Evolutionary conservation across 1,140 invertebrate genomes (phyloP), one percentile per base, ranked within the genome.

Genomic region (Drosophila ogumai): DNA sequence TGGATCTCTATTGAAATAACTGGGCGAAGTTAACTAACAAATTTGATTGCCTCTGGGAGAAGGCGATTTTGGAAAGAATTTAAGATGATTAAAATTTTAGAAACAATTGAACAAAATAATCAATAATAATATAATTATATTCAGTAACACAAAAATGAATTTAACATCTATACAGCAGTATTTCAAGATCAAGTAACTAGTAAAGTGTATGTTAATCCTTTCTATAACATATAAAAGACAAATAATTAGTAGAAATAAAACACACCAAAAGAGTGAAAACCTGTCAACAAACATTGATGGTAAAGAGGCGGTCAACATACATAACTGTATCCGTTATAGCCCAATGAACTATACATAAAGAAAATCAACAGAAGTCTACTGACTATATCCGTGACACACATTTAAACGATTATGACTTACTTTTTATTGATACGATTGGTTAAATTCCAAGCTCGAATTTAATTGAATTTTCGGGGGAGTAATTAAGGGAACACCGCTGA

Each of bases 381-480:
- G 36, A 68, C 36, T 12, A 32, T n/a, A 67, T 64, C 66, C 66
- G 46, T 68, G 59, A 68, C 65, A 68, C n/a, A 68, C 31, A 40
- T 57, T 38, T 36, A 13, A 34, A 13, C 31, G 6, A 34, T 22
- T 32, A 15, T 36, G 50, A 15, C 17, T 54, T 36, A 54, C 32
- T 54, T 54, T 46, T 44, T 50, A 43, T 17, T 68, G 57, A 76
- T 72, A 47, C 71, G 72, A 82, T 76, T 82, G 78, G 57, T 56
- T 64, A 36, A 79, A 56, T 71, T 64, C 54, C 60, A 71, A 52
- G 19, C 31, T 13, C 7, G 17, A 5, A 22, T 15, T 52, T 52
- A 43, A 34, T 50, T 28, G 25, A 66, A 40, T 80, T 68, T 63
- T 55, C 44, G 52, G 57, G 41, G 65, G 75, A 66, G 71, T 79